phyloP scores from a whole-genome alignment of 2,888 invertebrate genomes.

The Rhimphoctona megacephalus region DNA sequence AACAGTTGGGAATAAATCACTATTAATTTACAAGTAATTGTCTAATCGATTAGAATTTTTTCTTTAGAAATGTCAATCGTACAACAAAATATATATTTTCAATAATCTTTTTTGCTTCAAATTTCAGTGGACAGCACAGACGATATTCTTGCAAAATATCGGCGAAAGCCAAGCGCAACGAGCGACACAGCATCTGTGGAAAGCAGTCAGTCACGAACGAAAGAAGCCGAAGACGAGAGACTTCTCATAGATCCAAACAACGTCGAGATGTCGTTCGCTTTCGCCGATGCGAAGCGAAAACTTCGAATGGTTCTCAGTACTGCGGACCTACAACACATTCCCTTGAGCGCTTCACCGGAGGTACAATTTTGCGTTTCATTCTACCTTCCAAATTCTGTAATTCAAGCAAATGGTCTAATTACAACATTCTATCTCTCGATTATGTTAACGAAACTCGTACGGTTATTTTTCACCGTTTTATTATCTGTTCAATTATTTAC shows the following conservation, averaged over 20 bases:
- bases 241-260: constrained; percentile 86
- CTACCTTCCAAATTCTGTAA: background rate
- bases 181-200: constrained; percentile 86
- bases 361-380: constrained; percentile 65
- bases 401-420: background rate
- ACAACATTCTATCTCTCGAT: background rate
- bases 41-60: background rate
- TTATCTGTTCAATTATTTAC: background rate
- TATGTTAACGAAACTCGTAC: no score
- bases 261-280: constrained; percentile 87
- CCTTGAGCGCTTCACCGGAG: constrained; percentile 80
- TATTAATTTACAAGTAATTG: background rate
- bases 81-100: background rate
- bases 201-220: constrained; percentile 83
- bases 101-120: background rate
- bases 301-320: constrained; percentile 95
- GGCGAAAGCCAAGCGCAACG: constrained; percentile 88
- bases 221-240: constrained; percentile 85
- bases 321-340: constrained; percentile 91
- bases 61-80: background rate
- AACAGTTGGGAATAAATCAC: background rate
- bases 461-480: no score
- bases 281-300: constrained; percentile 93
- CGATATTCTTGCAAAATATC: constrained; percentile 97
- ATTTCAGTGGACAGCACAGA: constrained; percentile 90